A percentile compares a stretch with the other conserved stretches of the same genome.
Evolutionary conservation across 2,888 invertebrate genomes (phyloP).

Genomic region (Diadegma fenestrale): DNA sequence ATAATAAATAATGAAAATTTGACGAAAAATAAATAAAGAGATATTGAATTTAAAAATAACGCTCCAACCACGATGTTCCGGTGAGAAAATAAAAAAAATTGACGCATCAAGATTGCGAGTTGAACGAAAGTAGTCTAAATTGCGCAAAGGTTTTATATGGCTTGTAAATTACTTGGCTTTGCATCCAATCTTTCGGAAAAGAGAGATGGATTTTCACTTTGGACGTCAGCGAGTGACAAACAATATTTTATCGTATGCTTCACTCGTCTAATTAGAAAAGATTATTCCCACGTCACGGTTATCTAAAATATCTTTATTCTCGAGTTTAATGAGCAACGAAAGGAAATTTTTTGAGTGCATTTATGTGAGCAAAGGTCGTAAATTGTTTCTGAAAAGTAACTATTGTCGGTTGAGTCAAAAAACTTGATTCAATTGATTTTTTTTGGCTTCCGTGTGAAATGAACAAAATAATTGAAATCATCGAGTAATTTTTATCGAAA

Average conservation of each 20-base stretch:
- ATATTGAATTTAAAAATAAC: background rate
- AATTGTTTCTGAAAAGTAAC: background rate
- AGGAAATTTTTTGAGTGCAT: background rate
- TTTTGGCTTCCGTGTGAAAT: background rate
- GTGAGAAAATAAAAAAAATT: background rate
- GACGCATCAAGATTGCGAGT: constrained; percentile 3
- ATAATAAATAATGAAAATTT: background rate
- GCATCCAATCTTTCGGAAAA: background rate
- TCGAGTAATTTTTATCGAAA: background rate
- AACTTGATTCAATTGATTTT: background rate
- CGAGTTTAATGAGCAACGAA: background rate
- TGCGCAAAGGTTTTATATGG: background rate
- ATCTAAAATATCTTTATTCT: background rate
- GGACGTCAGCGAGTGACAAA: constrained; percentile 21
- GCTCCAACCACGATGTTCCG: background rate
- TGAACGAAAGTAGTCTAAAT: background rate
- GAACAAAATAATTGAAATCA: background rate
- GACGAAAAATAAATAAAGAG: background rate
- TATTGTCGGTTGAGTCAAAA: background rate
- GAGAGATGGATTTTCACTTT: background rate
- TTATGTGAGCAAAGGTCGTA: background rate
- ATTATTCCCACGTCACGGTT: background rate
- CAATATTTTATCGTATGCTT: constrained; percentile 17
- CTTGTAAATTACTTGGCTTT: constrained; percentile 16
- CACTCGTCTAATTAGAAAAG: background rate